Evolutionary conservation across 2,113 vertebrate species (phyloP).

Genomic region (Megaceryle torquata): DNA sequence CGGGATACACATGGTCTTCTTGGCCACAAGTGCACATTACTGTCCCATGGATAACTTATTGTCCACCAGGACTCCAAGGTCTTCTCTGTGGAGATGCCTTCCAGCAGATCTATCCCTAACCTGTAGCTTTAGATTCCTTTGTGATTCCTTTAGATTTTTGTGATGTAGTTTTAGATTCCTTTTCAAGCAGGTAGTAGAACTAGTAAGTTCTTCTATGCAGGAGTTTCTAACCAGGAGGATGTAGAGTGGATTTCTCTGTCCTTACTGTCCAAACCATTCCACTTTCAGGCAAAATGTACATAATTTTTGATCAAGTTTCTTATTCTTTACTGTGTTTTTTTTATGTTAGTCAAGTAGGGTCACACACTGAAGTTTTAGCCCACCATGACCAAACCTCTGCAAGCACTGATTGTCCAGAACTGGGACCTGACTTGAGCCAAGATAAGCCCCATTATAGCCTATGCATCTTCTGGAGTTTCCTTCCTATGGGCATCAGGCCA

Average conservation of each 20-base stretch:
- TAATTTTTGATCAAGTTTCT: background rate
- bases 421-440: background rate
- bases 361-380: background rate
- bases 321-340: background rate
- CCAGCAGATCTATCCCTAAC: no score
- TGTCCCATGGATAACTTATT: no score
- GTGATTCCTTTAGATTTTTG: no score
- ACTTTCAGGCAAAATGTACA: background rate
- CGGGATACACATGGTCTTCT: no score
- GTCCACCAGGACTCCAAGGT: no score
- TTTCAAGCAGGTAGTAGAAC: background rate
- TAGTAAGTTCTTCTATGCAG: background rate
- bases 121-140: no score
- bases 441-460: rapidly evolving
- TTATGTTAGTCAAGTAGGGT: background rate
- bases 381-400: background rate
- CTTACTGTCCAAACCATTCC: background rate
- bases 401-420: rapidly evolving
- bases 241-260: background rate
- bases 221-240: background rate
- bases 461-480: background rate
- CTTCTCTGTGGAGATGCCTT: no score
- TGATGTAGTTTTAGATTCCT: background rate
- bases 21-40: no score
- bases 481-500: background rate